Evolutionary conservation across 1,140 invertebrate genomes (phyloP).

Genomic region (Eubasilissa regina): DNA sequence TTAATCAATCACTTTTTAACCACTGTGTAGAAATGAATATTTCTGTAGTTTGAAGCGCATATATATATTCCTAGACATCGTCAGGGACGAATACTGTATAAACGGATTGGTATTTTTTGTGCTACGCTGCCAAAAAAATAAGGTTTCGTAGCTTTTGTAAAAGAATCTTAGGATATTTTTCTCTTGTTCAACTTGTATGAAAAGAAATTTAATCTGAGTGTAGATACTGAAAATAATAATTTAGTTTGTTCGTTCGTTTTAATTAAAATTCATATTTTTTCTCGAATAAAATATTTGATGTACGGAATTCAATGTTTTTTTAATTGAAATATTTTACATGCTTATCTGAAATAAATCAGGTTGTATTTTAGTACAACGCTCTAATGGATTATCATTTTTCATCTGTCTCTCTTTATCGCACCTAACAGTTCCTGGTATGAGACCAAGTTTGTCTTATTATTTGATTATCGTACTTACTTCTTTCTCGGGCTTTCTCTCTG

Average conservation of each 20-base stretch:
- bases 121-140: conserved; percentile 35
- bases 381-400: too few species aligned
- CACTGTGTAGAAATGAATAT: conserved; percentile 19
- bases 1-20: background rate
- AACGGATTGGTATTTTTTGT: conserved; percentile 38
- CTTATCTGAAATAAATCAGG: too few species aligned
- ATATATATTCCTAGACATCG: conserved; percentile 29
- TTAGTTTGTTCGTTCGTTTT: background rate
- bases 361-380: too few species aligned
- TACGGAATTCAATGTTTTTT: too few species aligned
- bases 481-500: too few species aligned
- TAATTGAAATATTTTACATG: too few species aligned
- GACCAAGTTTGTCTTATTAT: too few species aligned
- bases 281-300: too few species aligned
- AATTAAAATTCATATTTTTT: too few species aligned
- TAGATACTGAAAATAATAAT: background rate
- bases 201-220: conserved; percentile 15
- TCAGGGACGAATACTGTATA: conserved; percentile 35
- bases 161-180: conserved; percentile 8
- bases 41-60: conserved; percentile 22
- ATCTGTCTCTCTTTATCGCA: too few species aligned
- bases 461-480: too few species aligned
- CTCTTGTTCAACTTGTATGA: background rate
- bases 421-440: too few species aligned
- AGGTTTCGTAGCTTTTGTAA: conserved; percentile 23